Conservation (phyloP, 2,888 invertebrate genomes). For the Prosopocoilus inquinatus region DNA sequence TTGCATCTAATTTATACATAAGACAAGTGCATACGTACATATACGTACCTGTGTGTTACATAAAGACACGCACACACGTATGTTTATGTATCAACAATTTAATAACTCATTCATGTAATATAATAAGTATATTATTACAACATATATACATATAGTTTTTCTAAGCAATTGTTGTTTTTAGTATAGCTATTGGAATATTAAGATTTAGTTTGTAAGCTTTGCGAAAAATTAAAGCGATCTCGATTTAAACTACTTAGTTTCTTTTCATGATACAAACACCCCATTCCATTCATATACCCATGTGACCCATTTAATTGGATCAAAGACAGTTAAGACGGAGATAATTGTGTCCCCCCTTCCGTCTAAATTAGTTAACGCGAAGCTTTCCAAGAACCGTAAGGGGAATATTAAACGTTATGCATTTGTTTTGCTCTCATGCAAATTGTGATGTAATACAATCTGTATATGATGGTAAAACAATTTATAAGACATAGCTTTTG, state of each 20-base stretch:
- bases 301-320: too few relatives aligned
- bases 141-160: constrained; percentile 53
- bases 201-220: constrained; percentile 53
- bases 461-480: too few relatives aligned
- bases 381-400: too few relatives aligned
- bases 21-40: constrained; percentile 31
- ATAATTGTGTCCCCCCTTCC: too few relatives aligned
- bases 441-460: too few relatives aligned
- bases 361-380: too few relatives aligned
- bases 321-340: too few relatives aligned
- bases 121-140: constrained; percentile 46
- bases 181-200: constrained; percentile 51
- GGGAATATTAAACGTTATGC: too few relatives aligned
- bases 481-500: too few relatives aligned
- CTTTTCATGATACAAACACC: too few relatives aligned
- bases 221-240: constrained; percentile 52
- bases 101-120: constrained; percentile 49
- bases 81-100: constrained; percentile 45
- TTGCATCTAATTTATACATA: constrained; percentile 42
- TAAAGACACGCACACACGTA: constrained; percentile 37
- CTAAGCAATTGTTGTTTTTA: constrained; percentile 54
- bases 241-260: constrained; percentile 38
- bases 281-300: too few relatives aligned
- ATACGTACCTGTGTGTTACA: constrained; percentile 25
- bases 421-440: too few relatives aligned